Conservation (phyloP, 2,888 invertebrate genomes). For the Heliconius ismenius region DNA sequence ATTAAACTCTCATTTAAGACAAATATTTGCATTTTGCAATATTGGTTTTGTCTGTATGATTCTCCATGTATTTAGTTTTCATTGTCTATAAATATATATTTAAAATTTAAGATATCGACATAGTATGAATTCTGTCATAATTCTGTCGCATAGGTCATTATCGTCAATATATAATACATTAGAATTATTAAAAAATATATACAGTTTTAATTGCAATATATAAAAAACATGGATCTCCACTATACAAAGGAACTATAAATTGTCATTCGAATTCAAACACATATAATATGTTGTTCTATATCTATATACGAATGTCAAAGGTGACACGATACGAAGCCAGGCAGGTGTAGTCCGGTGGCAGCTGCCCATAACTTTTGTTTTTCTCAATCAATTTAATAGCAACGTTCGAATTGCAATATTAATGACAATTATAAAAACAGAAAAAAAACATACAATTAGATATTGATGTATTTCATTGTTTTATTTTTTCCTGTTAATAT, state of each 20-base stretch:
- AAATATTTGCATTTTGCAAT: too few species aligned
- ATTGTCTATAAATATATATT: too few species aligned
- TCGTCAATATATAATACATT: too few species aligned
- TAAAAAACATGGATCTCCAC: too few species aligned
- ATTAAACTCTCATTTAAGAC: too few species aligned
- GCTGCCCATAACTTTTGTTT: constrained; percentile 52
- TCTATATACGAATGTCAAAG: constrained; percentile 69
- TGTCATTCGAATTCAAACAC: constrained; percentile 35
- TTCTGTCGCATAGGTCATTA: too few species aligned
- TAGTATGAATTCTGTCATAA: too few species aligned
- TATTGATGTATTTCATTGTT: neutral
- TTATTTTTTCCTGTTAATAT: neutral
- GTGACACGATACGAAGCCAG: constrained; percentile 56
- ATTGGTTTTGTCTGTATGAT: too few species aligned
- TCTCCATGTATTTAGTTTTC: too few species aligned
- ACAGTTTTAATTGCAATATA: too few species aligned
- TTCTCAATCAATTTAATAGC: constrained; percentile 39
- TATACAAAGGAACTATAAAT: neutral
- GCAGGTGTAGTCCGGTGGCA: constrained; percentile 65
- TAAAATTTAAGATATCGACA: too few species aligned
- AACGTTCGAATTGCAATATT: constrained; percentile 38
- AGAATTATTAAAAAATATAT: too few species aligned
- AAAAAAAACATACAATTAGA: neutral
- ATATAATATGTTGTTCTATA: constrained; percentile 20
- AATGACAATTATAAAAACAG: constrained; percentile 23